Conservation (phyloP, 1,140 invertebrate genomes). For the Bombus polaris region DNA sequence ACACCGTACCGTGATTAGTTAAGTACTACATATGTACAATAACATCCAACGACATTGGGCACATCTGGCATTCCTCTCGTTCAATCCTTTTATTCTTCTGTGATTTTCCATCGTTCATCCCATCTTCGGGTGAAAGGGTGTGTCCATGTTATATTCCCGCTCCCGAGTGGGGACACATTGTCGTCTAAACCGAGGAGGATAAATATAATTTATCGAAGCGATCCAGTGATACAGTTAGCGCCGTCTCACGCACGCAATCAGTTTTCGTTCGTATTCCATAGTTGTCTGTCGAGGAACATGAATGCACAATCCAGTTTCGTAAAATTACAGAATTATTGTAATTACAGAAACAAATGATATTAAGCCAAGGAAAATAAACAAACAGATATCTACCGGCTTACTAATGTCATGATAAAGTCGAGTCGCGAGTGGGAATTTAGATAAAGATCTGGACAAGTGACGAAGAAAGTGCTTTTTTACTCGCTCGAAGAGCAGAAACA, state of each 20-base stretch:
- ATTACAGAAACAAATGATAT: background rate
- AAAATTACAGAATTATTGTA: background rate
- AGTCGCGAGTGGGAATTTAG: background rate
- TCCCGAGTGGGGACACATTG: too few relatives aligned
- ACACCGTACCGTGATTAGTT: too few relatives aligned
- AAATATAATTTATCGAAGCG: conserved; percentile 15
- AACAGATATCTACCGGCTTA: background rate
- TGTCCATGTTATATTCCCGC: too few relatives aligned
- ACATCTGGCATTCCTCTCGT: background rate
- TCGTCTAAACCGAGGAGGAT: conserved; percentile 6
- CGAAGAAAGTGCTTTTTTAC: background rate
- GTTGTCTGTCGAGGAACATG: background rate
- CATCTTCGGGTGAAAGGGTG: background rate
- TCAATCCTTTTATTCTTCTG: background rate
- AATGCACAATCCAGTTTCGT: background rate
- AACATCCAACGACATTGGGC: background rate
- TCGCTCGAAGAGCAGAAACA: background rate
- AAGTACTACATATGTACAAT: background rate
- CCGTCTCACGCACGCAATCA: background rate
- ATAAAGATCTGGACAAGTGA: background rate
- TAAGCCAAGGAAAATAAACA: background rate
- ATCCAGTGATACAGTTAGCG: background rate
- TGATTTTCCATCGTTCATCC: background rate
- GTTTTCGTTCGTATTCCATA: background rate
- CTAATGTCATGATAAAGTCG: background rate